Evolutionary conservation across 2,888 invertebrate species (phyloP).

Genomic region (Leucophora obtusa): DNA sequence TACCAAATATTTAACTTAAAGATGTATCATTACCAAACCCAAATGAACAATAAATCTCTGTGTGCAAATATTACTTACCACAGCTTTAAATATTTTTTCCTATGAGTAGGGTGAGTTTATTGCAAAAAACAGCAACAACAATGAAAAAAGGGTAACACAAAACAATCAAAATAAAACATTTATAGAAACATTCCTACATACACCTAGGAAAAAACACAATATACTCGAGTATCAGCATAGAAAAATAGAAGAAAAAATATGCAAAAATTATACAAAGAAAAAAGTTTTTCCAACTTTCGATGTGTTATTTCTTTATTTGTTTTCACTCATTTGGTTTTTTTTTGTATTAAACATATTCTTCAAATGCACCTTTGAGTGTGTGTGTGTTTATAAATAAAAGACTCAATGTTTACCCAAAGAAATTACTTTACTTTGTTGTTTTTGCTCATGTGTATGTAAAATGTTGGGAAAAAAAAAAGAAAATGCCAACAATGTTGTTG

Average conservation of each 20-base stretch:
- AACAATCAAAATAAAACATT: slow-evolving; percentile 37
- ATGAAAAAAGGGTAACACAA: slow-evolving; percentile 28
- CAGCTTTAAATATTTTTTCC: too few species aligned
- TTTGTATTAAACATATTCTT: slow-evolving; percentile 14
- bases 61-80: too few species aligned
- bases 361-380: slow-evolving; percentile 28
- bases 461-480: not conserved
- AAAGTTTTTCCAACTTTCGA: slow-evolving; percentile 14
- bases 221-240: slow-evolving; percentile 31
- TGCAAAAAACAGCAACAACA: not conserved
- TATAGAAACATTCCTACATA: slow-evolving; percentile 23
- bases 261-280: slow-evolving; percentile 1
- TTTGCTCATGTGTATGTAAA: slow-evolving; percentile 11
- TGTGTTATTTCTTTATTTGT: slow-evolving; percentile 44
- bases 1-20: too few species aligned
- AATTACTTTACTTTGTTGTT: slow-evolving; percentile 72
- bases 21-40: too few species aligned
- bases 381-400: slow-evolving; percentile 36
- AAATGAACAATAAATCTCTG: too few species aligned
- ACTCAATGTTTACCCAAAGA: slow-evolving; percentile 74
- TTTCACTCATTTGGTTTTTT: slow-evolving; percentile 30
- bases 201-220: slow-evolving; percentile 24
- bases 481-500: slow-evolving; percentile 11
- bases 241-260: slow-evolving; percentile 17
- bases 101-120: not conserved